These are phyloP conservation scores for Drosophila setifemur DNA, from an alignment of 1,140 invertebrate species.

Conservation along the genomic window DNA sequence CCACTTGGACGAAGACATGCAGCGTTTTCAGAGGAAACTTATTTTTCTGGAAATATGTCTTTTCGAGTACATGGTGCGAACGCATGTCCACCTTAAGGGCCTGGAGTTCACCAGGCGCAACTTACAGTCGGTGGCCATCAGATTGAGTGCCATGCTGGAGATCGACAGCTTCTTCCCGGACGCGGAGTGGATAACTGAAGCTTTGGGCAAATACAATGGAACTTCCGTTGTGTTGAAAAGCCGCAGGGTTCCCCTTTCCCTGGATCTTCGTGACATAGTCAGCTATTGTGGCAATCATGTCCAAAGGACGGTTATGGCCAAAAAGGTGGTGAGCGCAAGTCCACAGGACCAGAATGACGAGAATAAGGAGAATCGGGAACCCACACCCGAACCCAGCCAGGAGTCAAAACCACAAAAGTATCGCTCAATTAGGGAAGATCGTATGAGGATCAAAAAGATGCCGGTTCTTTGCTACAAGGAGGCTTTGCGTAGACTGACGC, in stretches of 20 bases:
- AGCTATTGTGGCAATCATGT: slow-evolving; percentile 59
- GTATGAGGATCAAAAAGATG: too few species aligned
- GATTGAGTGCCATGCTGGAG: slow-evolving; percentile 66
- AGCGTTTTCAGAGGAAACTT: slow-evolving; percentile 60
- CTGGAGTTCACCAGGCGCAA: slow-evolving; percentile 28
- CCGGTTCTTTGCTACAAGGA: slow-evolving; percentile 31
- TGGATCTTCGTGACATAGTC: slow-evolving; percentile 75
- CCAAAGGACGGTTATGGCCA: slow-evolving; percentile 41
- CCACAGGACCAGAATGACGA: background rate
- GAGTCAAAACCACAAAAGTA: slow-evolving; percentile 13
- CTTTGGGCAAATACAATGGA: slow-evolving; percentile 51
- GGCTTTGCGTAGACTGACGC: slow-evolving; percentile 68
- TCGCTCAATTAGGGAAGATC: background rate
- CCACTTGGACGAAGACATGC: background rate
- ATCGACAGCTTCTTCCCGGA: slow-evolving; percentile 74
- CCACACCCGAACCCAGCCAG: slow-evolving; percentile 24
- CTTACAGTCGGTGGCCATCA: slow-evolving; percentile 54
- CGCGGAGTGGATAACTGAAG: slow-evolving; percentile 56
- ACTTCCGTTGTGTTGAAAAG: slow-evolving; percentile 37
- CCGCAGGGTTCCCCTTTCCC: slow-evolving; percentile 47
- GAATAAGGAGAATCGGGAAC: background rate
- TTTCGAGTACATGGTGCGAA: slow-evolving; percentile 65
- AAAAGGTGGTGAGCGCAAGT: background rate
- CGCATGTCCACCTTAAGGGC: slow-evolving; percentile 54
- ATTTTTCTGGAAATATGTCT: slow-evolving; percentile 62